Conservation (phyloP, 53 echinoderm and acorn worm genomes). For the Henricia sp. region DNA sequence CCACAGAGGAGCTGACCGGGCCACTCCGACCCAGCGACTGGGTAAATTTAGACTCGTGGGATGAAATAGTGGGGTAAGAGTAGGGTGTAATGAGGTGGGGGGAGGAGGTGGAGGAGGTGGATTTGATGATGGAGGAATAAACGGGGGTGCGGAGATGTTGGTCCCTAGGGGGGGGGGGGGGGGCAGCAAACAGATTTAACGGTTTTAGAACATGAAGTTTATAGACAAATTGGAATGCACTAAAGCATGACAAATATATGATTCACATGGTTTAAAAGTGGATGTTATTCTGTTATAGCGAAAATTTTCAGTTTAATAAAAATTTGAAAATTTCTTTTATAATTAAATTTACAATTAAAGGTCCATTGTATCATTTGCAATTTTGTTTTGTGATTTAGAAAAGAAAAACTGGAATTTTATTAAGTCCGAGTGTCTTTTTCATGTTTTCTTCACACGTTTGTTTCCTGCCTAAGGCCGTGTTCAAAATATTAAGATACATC, state of each 20-base stretch:
- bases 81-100: neutral
- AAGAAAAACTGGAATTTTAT: too few relatives aligned
- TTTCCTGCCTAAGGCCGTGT: too few relatives aligned
- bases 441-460: too few relatives aligned
- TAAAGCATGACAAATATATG: neutral
- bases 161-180: slow-evolving; percentile 14
- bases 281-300: neutral
- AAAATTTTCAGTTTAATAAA: neutral
- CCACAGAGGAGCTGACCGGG: neutral
- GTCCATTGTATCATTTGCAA: too few relatives aligned
- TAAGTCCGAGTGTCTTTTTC: too few relatives aligned
- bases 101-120: slow-evolving; percentile 2
- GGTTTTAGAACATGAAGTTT: neutral
- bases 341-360: too few relatives aligned
- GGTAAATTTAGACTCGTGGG: slow-evolving; percentile 13
- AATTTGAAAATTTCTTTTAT: too few relatives aligned
- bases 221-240: neutral
- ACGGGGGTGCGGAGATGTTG: slow-evolving; percentile 30
- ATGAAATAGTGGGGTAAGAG: neutral
- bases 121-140: slow-evolving; percentile 26
- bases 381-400: too few relatives aligned
- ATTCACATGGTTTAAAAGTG: neutral
- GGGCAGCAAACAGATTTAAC: neutral
- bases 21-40: slow-evolving; percentile 26
- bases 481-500: too few relatives aligned